Evolutionary conservation across 2,888 invertebrate genomes (phyloP).

Genomic region (Limnephilus rhombicus): DNA sequence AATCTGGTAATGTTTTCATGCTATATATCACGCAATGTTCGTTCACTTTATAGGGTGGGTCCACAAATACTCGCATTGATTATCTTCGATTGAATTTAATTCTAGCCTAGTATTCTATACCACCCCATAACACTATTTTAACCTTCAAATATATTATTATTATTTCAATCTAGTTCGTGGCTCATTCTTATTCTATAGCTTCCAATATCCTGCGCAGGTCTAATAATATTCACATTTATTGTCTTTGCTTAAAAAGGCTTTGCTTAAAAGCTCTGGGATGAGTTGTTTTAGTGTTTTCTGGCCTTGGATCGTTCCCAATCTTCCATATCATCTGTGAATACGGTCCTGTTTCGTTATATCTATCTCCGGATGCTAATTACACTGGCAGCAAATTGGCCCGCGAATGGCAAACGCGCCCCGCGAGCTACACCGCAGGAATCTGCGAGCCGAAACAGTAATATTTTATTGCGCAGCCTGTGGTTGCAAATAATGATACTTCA

Average conservation of each 20-base stretch:
- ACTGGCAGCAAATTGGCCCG: not conserved
- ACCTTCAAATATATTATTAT: no score
- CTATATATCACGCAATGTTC: no score
- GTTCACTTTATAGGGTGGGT: no score
- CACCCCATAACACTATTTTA: no score
- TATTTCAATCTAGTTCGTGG: no score
- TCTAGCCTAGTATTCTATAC: no score
- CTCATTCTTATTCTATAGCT: no score
- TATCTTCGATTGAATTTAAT: no score
- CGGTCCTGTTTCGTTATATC: slow-evolving; percentile 7
- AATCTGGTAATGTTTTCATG: no score
- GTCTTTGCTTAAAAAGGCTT: not conserved
- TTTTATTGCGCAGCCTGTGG: slow-evolving; percentile 17
- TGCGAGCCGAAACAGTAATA: not conserved
- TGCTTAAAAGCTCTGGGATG: no score
- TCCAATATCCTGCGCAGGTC: not conserved
- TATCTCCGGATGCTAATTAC: slow-evolving; percentile 23
- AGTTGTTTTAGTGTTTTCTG: not conserved
- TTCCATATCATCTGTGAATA: not conserved
- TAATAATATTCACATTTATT: not conserved
- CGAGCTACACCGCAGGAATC: slow-evolving; percentile 5
- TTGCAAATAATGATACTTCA: slow-evolving; percentile 18
- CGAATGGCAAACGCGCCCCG: not conserved
- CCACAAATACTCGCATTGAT: no score
- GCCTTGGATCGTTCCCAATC: not conserved